Percentiles rank a stretch among this genome's conserved stretches.
Conservation (phyloP, 2,113 vertebrate species). For the Solea solea region DNA sequence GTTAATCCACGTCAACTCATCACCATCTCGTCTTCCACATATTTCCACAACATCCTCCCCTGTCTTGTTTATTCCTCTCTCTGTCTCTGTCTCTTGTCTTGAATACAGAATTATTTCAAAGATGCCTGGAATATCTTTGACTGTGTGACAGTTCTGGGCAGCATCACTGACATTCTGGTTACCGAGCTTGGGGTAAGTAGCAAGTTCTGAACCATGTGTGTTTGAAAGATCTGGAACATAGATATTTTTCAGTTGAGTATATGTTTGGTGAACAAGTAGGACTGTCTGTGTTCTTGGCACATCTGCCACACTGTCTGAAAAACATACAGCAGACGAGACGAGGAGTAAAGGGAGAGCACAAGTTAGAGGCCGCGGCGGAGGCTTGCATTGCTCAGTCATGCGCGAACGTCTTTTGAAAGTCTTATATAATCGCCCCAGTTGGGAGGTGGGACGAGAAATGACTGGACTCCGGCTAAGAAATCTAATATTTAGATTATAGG, state of each 20-base stretch:
- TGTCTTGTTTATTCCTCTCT: too few relatives aligned
- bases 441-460: slow-evolving; percentile 54
- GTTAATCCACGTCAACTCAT: slow-evolving; percentile 4
- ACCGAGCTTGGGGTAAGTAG: slow-evolving; percentile 94
- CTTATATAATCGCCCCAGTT: slow-evolving; percentile 82
- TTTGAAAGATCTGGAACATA: neutral
- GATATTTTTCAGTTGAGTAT: neutral
- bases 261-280: neutral
- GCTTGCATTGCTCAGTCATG: slow-evolving; percentile 71
- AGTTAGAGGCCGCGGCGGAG: slow-evolving; percentile 55
- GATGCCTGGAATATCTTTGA: slow-evolving; percentile 98
- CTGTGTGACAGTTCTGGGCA: slow-evolving; percentile 96
- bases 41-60: neutral
- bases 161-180: slow-evolving; percentile 96
- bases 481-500: slow-evolving; percentile 29
- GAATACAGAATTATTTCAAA: slow-evolving; percentile 93
- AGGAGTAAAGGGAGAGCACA: slow-evolving; percentile 30
- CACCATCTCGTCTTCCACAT: neutral
- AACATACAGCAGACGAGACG: slow-evolving; percentile 37
- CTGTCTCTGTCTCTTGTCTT: slow-evolving; percentile 22
- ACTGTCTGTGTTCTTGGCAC: slow-evolving; percentile 24
- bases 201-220: neutral
- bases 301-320: slow-evolving; percentile 39
- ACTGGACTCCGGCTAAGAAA: slow-evolving; percentile 45
- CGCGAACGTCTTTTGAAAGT: slow-evolving; percentile 75